Percentiles rank a stretch among this genome's conserved stretches.
Conservation (phyloP, 2,888 invertebrate genomes). For the Electrophaes corylata region DNA sequence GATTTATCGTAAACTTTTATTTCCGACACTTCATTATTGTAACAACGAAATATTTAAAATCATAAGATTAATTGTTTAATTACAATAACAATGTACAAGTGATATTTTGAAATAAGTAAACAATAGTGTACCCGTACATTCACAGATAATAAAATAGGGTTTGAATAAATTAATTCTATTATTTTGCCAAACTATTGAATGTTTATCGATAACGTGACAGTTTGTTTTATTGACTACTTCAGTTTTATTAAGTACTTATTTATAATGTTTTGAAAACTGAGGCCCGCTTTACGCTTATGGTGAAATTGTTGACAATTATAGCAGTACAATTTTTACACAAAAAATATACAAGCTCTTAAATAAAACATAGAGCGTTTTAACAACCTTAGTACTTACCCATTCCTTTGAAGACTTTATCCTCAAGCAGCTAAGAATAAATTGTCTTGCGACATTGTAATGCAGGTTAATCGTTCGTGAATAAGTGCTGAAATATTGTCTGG, state of each 20-base stretch:
- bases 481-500: constrained; percentile 61
- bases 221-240: constrained; percentile 32
- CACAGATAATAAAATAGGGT: constrained; percentile 78
- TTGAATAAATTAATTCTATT: constrained; percentile 76
- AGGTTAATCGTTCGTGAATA: constrained; percentile 68
- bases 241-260: constrained; percentile 15
- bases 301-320: no score
- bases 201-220: constrained; percentile 43
- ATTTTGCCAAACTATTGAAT: constrained; percentile 44
- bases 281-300: no score
- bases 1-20: constrained; percentile 1
- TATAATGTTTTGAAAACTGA: constrained; percentile 4
- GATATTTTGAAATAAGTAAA: constrained; percentile 53
- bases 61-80: constrained; percentile 73
- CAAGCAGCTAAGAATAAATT: constrained; percentile 51
- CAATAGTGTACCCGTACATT: constrained; percentile 66
- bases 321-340: no score
- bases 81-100: constrained; percentile 62
- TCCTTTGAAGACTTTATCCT: constrained; percentile 36
- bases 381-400: constrained; percentile 9
- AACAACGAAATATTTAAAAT: constrained; percentile 42
- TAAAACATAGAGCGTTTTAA: constrained; percentile 5
- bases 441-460: constrained; percentile 47
- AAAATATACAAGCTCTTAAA: background rate
- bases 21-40: constrained; percentile 10